phyloP scores from a whole-genome alignment of 2,797 vertebrate genomes.

The Pangasius krempfi region DNA sequence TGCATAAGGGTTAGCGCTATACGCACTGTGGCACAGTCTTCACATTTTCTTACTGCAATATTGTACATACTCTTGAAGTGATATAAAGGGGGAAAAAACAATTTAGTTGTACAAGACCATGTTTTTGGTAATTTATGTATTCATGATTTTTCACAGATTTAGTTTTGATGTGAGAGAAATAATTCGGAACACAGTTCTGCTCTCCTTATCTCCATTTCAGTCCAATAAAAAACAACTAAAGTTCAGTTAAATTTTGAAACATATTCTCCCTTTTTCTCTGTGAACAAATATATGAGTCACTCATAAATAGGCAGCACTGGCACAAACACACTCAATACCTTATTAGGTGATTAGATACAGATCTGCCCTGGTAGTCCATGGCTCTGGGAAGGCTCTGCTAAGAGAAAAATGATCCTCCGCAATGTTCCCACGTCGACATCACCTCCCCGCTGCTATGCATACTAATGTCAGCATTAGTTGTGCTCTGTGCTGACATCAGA shows the following conservation, averaged over 20 bases:
- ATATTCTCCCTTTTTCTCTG: background rate
- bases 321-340: conserved; percentile 20
- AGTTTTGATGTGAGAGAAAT: background rate
- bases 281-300: conserved; percentile 3
- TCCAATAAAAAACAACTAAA: background rate
- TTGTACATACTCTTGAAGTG: background rate
- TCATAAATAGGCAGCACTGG: conserved; percentile 2
- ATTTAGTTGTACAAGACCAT: background rate
- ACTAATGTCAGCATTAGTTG: conserved; percentile 45
- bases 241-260: background rate
- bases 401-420: conserved; percentile 33
- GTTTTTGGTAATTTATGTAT: background rate
- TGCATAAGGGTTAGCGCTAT: background rate
- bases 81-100: background rate
- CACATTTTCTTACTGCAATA: background rate
- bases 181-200: background rate
- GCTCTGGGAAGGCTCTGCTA: conserved; percentile 26
- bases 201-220: background rate
- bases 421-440: conserved; percentile 28
- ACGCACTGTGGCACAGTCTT: background rate
- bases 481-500: conserved; percentile 34
- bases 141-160: background rate
- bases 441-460: conserved; percentile 31
- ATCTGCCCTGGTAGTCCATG: background rate
- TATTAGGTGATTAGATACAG: background rate